Evolutionary conservation across 2,113 vertebrate genomes (phyloP).

Genomic region (Rhea pennata): DNA sequence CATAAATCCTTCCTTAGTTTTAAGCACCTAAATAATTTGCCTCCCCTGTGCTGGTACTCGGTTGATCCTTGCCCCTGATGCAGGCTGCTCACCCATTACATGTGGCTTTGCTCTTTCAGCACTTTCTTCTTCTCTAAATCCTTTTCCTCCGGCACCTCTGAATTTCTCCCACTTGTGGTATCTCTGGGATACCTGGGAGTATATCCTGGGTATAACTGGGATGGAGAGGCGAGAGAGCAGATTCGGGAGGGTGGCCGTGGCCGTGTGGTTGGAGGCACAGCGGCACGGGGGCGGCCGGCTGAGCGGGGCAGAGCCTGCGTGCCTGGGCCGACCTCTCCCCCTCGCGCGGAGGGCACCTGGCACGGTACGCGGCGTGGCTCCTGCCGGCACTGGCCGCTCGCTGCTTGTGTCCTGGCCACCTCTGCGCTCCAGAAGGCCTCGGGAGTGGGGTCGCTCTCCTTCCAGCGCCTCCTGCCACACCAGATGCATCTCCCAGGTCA

Average conservation of each 20-base stretch:
- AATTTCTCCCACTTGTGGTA: not conserved
- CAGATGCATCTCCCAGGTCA: no score
- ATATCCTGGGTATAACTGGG: not conserved
- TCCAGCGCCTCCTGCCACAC: accelerated
- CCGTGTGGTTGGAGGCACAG: not conserved
- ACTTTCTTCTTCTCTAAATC: not conserved
- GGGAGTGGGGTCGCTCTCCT: not conserved
- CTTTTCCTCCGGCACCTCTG: not conserved
- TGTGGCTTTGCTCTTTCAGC: not conserved
- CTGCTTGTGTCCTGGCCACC: not conserved
- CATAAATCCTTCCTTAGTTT: not conserved
- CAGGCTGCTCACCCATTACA: not conserved
- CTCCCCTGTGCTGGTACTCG: not conserved
- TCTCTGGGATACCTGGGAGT: not conserved
- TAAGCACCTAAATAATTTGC: not conserved
- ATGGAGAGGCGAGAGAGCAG: not conserved
- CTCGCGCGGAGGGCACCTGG: not conserved
- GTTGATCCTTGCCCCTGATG: not conserved
- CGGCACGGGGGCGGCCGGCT: not conserved
- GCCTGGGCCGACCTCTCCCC: not conserved
- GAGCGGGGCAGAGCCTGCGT: accelerated
- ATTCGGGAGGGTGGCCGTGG: not conserved
- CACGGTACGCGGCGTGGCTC: accelerated
- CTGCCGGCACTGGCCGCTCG: not conserved
- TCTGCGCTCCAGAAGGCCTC: accelerated